A percentile compares a stretch with the other conserved stretches of the same genome.
These are phyloP conservation scores for Dufourea novaeangliae DNA, from an alignment of 1,140 invertebrate species.

Conservation along the genomic window DNA sequence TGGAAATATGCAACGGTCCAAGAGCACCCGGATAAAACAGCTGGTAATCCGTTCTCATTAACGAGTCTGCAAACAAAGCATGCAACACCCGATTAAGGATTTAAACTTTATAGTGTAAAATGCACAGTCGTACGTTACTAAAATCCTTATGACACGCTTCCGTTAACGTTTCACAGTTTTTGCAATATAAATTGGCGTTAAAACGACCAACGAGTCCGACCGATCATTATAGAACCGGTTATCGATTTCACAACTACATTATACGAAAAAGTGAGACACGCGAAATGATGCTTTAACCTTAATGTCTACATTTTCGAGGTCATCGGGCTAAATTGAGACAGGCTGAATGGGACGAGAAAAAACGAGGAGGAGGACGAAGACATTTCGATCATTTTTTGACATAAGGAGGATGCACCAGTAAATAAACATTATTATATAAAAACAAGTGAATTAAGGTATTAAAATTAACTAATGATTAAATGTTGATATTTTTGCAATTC, in stretches of 20 bases:
- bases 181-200: not conserved
- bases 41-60: conserved; percentile 79
- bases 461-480: no score
- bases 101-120: no score
- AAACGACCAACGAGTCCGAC: not conserved
- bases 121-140: not conserved
- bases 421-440: no score
- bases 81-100: not conserved
- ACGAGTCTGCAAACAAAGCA: conserved; percentile 66
- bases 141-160: not conserved
- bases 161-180: not conserved
- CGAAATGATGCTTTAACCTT: not conserved
- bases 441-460: no score
- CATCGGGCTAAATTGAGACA: not conserved
- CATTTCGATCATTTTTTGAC: not conserved
- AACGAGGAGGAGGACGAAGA: no score
- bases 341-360: not conserved
- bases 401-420: no score
- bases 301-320: not conserved
- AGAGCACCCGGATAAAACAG: conserved; percentile 78
- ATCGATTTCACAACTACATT: not conserved
- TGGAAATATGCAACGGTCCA: conserved; percentile 76
- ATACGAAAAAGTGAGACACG: not conserved
- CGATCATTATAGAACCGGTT: not conserved
- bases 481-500: no score